These are phyloP conservation scores for Copidosoma floridanum DNA, from an alignment of 1,140 invertebrate genomes.

Conservation along the genomic window DNA sequence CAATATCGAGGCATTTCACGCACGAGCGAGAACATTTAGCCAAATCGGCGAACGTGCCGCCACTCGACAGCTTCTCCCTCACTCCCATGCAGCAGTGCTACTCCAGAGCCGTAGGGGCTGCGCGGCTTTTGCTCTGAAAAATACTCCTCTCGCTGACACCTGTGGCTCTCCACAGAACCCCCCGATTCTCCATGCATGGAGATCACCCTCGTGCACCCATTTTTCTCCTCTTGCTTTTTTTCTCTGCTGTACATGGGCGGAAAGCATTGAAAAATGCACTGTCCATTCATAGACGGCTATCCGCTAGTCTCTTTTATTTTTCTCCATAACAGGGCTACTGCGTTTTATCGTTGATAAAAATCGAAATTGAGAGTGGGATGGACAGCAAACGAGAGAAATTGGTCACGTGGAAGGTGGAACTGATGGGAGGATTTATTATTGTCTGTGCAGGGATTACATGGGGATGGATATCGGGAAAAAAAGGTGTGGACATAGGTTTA, in stretches of 20 bases:
- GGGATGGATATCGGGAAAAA: no score
- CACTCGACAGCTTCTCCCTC: slow-evolving; percentile 37
- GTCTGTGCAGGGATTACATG: no score
- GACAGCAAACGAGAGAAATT: background rate
- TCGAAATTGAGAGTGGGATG: background rate
- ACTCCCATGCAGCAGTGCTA: background rate
- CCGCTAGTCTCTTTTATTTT: no score
- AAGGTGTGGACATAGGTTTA: no score
- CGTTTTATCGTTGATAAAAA: slow-evolving; percentile 24
- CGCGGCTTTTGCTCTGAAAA: slow-evolving; percentile 49
- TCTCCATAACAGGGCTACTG: background rate
- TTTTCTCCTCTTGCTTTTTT: no score
- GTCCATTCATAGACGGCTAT: no score
- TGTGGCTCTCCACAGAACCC: slow-evolving; percentile 47
- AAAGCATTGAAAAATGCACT: slow-evolving; percentile 15
- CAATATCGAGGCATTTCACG: slow-evolving; percentile 59
- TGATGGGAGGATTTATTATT: slow-evolving; percentile 19
- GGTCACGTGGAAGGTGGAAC: background rate
- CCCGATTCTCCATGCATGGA: no score
- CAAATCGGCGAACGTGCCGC: slow-evolving; percentile 53
- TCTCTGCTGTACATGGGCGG: slow-evolving; percentile 28
- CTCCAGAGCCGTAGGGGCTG: slow-evolving; percentile 10
- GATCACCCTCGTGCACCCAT: no score
- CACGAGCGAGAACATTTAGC: slow-evolving; percentile 57
- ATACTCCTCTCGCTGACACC: slow-evolving; percentile 57